Base-by-base conservation (phyloP, 2,113 vertebrate species). In the Macroglossus sobrinus region DNA sequence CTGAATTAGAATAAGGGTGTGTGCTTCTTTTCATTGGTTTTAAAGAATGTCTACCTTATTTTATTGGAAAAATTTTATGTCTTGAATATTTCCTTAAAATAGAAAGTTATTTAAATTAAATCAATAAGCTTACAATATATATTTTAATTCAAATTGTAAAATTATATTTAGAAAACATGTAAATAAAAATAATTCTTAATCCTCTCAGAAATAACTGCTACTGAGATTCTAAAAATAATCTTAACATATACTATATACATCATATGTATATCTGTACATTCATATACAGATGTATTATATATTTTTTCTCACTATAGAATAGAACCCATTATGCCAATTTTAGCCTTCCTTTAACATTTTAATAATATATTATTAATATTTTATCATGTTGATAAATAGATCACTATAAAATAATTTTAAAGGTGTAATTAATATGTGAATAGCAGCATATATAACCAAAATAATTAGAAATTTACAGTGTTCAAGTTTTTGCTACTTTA, bases 111-210 rank as follows among this genome's bases (percentile, higher is more conserved):
- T 88, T 75, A 71, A 57, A 55, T 71, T 91, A 80, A 72, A 18
- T 35, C 43, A 33, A 75, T 7, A 28, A 55, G 4, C 18, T 81
- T 93, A 86, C 90, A 81, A 61, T 47, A 61, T 21, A 5, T 64
- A 47, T 84, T 88, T 95, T 86, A 5, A 78, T 87, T 64, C 19
- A 14, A 81, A 24, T 40, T 68, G 2, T 8, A 92, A 84, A 81
- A 55, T 85, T 81, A 80, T 47, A 47, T 72, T 78, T 78, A 45
- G 7, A 80, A 94, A 93, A 93, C 61, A 59, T 50, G 30, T 74
- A 78, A 87, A 64, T 40, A 78, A 81, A 80, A 90, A 40, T 81
- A 22, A 19, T 6, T 89, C 18, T 84, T 18, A 61, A 63, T 6
- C 53, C 4, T 88, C 61, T 79, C 11, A 92, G 18, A 33, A 66